These are phyloP conservation scores for Bombus affinis DNA, from an alignment of 1,140 invertebrate genomes.

Conservation along the genomic window DNA sequence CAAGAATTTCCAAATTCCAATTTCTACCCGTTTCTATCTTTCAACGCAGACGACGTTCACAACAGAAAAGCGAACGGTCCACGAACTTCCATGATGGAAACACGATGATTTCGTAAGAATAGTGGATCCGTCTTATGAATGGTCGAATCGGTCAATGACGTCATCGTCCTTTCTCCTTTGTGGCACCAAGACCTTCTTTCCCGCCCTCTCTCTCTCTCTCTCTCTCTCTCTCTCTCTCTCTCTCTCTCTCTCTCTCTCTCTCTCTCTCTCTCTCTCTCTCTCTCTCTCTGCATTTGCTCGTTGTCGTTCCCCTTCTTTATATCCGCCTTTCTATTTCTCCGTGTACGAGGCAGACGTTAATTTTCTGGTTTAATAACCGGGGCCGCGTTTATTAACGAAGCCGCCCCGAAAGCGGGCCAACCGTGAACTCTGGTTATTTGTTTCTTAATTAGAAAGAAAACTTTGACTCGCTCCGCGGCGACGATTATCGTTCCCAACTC, in stretches of 20 bases:
- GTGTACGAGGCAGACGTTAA: conserved; percentile 73
- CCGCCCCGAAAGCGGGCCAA: conserved; percentile 75
- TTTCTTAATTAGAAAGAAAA: conserved; percentile 82
- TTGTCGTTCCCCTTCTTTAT: conserved; percentile 26
- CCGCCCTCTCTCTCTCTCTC: background rate
- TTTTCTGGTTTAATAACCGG: conserved; percentile 77
- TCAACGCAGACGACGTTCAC: background rate
- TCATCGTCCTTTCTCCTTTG: conserved; percentile 59
- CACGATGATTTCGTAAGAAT: conserved; percentile 23
- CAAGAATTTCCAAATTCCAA: background rate
- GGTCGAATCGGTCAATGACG: conserved; percentile 71
- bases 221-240: background rate
- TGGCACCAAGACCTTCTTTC: conserved; percentile 1
- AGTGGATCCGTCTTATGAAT: conserved; percentile 44
- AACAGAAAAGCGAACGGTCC: background rate
- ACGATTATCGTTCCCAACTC: conserved; percentile 81
- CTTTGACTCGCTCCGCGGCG: conserved; percentile 75
- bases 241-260: background rate
- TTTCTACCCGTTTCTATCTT: background rate
- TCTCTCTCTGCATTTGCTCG: background rate
- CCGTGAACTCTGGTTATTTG: conserved; percentile 78
- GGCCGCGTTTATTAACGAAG: conserved; percentile 77
- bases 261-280: conserved; percentile 12
- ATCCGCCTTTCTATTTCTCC: conserved; percentile 51
- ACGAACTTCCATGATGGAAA: background rate